These are phyloP conservation scores for Trididemnum clinides DNA, from an alignment of 23 tunicate species.

Conservation along the genomic window DNA sequence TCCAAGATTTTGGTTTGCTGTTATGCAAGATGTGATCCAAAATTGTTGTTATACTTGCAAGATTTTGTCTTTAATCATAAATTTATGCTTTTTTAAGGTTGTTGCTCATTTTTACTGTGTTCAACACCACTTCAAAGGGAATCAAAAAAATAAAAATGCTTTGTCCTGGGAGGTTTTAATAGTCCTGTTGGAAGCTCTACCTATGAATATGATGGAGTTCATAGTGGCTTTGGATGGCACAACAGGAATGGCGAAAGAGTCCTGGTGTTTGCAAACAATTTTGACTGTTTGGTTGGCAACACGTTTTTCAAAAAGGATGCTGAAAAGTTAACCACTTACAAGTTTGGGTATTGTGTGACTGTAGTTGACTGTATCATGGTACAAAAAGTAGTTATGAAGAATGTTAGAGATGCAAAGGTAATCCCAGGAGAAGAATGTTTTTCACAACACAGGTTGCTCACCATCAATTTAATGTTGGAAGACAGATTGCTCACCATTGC, in stretches of 20 bases:
- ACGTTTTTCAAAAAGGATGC: neutral
- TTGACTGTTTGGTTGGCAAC: neutral
- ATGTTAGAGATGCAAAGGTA: neutral
- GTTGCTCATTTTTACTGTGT: no score
- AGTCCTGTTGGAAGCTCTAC: neutral
- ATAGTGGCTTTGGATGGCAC: neutral
- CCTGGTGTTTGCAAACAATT: neutral
- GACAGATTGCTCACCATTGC: no score
- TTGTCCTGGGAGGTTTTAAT: conserved; percentile 3
- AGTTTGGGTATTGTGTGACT: neutral
- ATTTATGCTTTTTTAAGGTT: no score
- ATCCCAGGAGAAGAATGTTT: neutral
- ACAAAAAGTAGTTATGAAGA: neutral
- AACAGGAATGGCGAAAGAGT: neutral
- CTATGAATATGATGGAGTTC: neutral
- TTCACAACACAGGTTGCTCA: neutral
- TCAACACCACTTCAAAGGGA: no score
- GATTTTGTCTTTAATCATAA: no score
- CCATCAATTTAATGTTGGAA: neutral
- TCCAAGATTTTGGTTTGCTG: no score
- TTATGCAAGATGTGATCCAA: no score
- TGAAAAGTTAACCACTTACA: conserved; percentile 1
- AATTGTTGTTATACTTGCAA: no score
- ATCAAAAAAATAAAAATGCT: neutral
- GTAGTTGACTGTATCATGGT: neutral